Evolutionary conservation across 2,113 vertebrate species (phyloP), one percentile per base, ranked within the genome.

Genomic region (Dicentrarchus labrax): DNA sequence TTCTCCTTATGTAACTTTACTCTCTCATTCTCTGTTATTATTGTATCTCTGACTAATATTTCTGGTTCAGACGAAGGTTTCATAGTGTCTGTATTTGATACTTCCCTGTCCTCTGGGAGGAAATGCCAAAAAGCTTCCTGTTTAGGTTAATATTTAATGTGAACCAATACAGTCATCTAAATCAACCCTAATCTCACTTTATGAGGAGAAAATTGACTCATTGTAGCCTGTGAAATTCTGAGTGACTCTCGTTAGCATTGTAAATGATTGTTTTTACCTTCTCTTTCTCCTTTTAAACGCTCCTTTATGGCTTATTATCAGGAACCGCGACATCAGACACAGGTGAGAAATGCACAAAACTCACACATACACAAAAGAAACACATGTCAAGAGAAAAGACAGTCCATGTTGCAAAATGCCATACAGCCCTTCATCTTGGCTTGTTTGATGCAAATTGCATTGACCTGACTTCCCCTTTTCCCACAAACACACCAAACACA

Each of bases 291-390:
- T 84, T 92, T 72, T 84, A 76, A 87, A 88, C 4, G n/a, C 79
- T 83, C 77, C 66, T 73, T 51, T 22, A 62, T 85, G 86, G 86
- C 74, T 75, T 70, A 12, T 84, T 78, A 88, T 86, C 95, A 99
- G 98, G 94, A 99, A 99, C 91, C 96, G 98, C 94, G 98, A 99
- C 91, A 98, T 97, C 85, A 97, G 98, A 90, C 98, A 99, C 95
- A 99, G 98, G 98, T 99, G 95, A 95, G 97, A 93, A 86, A 8
- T 71, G 45, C 22, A 62, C 53, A 70, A 41, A 54, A 80, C 68
- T 56, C 56, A 47, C 65, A 59, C 38, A 68, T 4, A 30, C 19
- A 78, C 59, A 64, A 22, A 89, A 74, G 56, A 21, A n/a, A 56
- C 16, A 50, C 21, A 38, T 74, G 41, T 71, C 50, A 61, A 51